Conservation (phyloP, 2,888 invertebrate genomes). For the Myopa tessellatipennis region DNA sequence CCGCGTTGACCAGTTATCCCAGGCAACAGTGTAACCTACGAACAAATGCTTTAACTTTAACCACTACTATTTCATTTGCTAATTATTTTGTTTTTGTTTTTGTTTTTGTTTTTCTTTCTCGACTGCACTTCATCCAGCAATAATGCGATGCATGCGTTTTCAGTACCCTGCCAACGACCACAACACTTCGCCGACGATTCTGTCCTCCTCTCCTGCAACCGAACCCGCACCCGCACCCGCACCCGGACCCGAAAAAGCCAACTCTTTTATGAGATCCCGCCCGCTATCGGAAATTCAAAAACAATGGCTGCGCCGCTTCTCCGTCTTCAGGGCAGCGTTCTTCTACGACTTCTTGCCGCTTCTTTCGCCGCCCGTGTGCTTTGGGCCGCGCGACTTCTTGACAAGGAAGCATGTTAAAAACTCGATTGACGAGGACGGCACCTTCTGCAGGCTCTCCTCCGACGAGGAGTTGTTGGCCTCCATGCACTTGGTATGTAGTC, state of each 20-base stretch:
- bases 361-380: constrained; percentile 42
- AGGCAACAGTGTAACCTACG: neutral
- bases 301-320: constrained; percentile 20
- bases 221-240: neutral
- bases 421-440: constrained; percentile 62
- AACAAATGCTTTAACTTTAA: constrained; percentile 2
- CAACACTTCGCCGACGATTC: constrained; percentile 20
- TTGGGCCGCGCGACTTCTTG: constrained; percentile 62
- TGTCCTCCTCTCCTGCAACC: neutral
- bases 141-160: neutral
- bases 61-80: constrained; percentile 4
- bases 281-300: constrained; percentile 20
- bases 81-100: neutral
- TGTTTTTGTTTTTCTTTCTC: neutral
- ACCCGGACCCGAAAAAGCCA: neutral
- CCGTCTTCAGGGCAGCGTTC: constrained; percentile 28
- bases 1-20: neutral
- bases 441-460: constrained; percentile 65
- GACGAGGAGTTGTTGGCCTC: constrained; percentile 58
- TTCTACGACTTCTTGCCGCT: constrained; percentile 61
- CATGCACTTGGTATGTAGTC: constrained; percentile 52
- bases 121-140: neutral
- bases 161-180: neutral
- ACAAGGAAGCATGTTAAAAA: constrained; percentile 65
- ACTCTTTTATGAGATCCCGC: neutral